Conservation (phyloP, 2,797 vertebrate species). For the Oreochromis mossambicus region DNA sequence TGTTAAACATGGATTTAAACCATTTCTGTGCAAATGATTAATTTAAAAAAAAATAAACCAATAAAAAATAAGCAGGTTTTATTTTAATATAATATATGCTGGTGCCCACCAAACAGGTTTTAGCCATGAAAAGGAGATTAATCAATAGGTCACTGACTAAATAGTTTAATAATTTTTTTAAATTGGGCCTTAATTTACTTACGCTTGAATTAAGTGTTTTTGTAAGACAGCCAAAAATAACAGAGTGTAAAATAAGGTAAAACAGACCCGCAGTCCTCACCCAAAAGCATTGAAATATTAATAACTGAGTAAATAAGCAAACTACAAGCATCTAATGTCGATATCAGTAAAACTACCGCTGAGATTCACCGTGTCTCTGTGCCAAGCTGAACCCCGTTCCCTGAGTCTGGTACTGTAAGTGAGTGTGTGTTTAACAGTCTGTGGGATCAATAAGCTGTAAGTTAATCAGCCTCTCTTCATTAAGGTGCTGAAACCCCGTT, state of each 20-base stretch:
- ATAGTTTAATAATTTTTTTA: fast-evolving
- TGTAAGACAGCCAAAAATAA: not conserved
- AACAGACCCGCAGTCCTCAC: not conserved
- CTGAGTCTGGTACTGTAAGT: not conserved
- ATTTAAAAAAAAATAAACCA: fast-evolving
- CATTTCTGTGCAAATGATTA: not conserved
- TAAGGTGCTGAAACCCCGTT: not conserved
- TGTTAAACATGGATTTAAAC: not conserved
- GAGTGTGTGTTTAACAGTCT: not conserved
- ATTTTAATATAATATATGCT: not conserved
- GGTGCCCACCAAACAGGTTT: not conserved
- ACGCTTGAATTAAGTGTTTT: not conserved
- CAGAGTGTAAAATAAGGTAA: not conserved
- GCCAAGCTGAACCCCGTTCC: not conserved
- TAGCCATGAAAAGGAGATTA: not conserved
- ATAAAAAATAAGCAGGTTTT: not conserved
- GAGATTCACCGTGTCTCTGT: not conserved
- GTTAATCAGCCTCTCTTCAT: not conserved
- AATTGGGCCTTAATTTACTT: not conserved
- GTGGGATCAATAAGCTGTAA: not conserved
- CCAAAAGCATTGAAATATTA: not conserved
- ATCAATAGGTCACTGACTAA: not conserved
- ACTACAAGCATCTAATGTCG: not conserved
- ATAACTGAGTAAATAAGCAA: not conserved
- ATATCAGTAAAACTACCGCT: not conserved